A percentile compares a stretch with the other conserved stretches of the same genome.
phyloP scores from a whole-genome alignment of 2,113 vertebrate genomes.

The Eurypyga helias region DNA sequence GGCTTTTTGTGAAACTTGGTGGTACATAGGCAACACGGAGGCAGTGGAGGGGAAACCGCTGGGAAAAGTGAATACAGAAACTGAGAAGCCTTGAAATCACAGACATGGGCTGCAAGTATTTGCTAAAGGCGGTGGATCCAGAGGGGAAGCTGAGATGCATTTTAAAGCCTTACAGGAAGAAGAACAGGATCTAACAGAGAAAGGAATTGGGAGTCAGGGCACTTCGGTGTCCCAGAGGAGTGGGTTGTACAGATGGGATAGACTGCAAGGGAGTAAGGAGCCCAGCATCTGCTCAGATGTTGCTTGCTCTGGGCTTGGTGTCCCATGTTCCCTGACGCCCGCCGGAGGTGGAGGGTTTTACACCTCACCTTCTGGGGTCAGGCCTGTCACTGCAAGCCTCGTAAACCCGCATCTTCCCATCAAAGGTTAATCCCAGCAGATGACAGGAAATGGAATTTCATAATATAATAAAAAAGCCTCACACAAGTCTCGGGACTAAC shows the following conservation, averaged over 20 bases:
- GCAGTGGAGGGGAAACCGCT: not conserved
- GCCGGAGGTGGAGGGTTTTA: not conserved
- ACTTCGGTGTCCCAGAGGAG: not conserved
- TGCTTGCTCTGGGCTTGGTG: not conserved
- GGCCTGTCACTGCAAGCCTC: not conserved
- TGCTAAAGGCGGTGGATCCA: not conserved
- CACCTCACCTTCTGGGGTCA: not conserved
- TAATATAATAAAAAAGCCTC: not conserved
- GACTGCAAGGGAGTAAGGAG: not conserved
- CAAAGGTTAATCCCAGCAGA: not conserved
- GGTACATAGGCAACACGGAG: not conserved
- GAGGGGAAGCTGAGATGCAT: not conserved
- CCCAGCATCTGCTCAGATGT: accelerated
- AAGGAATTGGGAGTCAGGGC: not conserved
- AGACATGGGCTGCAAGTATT: not conserved
- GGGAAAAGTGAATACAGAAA: not conserved
- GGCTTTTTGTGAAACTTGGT: not conserved
- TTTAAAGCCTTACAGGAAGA: not conserved
- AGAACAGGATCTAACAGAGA: not conserved
- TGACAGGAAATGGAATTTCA: conserved; percentile 42
- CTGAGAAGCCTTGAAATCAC: not conserved
- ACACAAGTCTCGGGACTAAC: not conserved
- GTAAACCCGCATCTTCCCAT: not conserved
- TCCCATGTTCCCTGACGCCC: accelerated
- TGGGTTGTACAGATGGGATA: not conserved